Percentiles rank a stretch among this genome's conserved stretches.
Evolutionary conservation across 2,797 vertebrate genomes (phyloP).

Genomic region (Centropyge bicolor): DNA sequence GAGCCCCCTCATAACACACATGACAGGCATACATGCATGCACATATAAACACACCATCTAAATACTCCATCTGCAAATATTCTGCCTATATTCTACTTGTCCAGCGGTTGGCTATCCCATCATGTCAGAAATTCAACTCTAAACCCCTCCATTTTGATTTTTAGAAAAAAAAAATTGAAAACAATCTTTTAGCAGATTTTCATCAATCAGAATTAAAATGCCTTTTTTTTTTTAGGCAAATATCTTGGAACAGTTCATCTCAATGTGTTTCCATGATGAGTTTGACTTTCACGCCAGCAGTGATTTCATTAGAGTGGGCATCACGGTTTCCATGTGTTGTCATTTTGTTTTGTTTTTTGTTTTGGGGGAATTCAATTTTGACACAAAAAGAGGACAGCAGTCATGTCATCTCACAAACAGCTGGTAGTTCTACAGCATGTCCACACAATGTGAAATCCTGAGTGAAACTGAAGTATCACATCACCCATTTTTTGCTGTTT

Average conservation of each 20-base stretch:
- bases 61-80: constrained; percentile 30
- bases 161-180: background rate
- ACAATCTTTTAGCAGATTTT: constrained; percentile 13
- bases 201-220: constrained; percentile 10
- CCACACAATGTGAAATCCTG: constrained; percentile 61
- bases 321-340: background rate
- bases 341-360: background rate
- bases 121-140: constrained; percentile 36
- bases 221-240: constrained; percentile 5
- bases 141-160: constrained; percentile 18
- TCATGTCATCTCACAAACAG: constrained; percentile 49
- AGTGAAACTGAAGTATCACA: constrained; percentile 17
- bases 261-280: constrained; percentile 23
- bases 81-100: constrained; percentile 42
- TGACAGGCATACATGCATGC: constrained; percentile 54
- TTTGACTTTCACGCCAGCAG: constrained; percentile 39
- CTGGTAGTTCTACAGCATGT: constrained; percentile 17
- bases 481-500: background rate
- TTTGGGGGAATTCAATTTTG: background rate
- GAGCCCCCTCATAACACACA: constrained; percentile 44
- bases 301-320: constrained; percentile 34
- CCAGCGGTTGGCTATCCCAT: constrained; percentile 25
- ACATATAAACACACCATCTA: constrained; percentile 45
- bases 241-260: constrained; percentile 8
- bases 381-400: constrained; percentile 8